phyloP scores from a whole-genome alignment of 1,140 invertebrate genomes.

The Galleria mellonella region DNA sequence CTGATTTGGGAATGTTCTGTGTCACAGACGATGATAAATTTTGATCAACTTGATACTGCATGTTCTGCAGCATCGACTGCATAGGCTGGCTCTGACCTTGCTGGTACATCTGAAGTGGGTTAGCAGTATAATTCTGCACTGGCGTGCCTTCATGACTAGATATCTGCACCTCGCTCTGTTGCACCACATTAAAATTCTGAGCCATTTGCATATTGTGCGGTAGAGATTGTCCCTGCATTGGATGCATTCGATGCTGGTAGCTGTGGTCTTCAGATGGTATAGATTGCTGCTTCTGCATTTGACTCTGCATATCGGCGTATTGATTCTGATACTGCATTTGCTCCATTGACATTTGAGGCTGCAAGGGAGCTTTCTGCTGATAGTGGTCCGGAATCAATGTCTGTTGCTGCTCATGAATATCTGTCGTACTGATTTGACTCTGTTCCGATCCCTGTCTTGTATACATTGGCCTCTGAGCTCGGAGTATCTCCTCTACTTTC shows the following conservation, averaged over 20 bases:
- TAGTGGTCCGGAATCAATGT: slow-evolving; percentile 55
- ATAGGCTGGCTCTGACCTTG: slow-evolving; percentile 31
- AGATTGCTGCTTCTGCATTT: slow-evolving; percentile 40
- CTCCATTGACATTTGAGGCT: slow-evolving; percentile 55
- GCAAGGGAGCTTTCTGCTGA: slow-evolving; percentile 53
- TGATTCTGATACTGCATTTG: slow-evolving; percentile 59
- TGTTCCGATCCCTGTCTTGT: slow-evolving; percentile 58
- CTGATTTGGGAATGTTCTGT: slow-evolving; percentile 18
- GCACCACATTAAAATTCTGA: slow-evolving; percentile 43
- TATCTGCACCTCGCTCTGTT: slow-evolving; percentile 63
- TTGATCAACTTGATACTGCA: slow-evolving; percentile 18
- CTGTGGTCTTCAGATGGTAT: slow-evolving; percentile 31
- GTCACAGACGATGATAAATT: slow-evolving; percentile 23
- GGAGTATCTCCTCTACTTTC: slow-evolving; percentile 55
- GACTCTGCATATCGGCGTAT: slow-evolving; percentile 33
- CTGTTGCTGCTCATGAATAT: slow-evolving; percentile 50
- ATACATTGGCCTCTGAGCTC: slow-evolving; percentile 59
- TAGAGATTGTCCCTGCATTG: slow-evolving; percentile 56
- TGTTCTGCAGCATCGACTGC: slow-evolving; percentile 31
- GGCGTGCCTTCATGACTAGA: slow-evolving; percentile 74
- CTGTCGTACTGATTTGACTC: slow-evolving; percentile 52
- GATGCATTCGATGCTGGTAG: slow-evolving; percentile 44
- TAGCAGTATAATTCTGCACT: slow-evolving; percentile 61
- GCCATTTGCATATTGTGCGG: slow-evolving; percentile 47
- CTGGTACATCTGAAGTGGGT: slow-evolving; percentile 64